A percentile compares a stretch with the other conserved stretches of the same genome.
These are phyloP conservation scores for Falco naumanni DNA, from an alignment of 2,797 vertebrate genomes.

Conservation along the genomic window DNA sequence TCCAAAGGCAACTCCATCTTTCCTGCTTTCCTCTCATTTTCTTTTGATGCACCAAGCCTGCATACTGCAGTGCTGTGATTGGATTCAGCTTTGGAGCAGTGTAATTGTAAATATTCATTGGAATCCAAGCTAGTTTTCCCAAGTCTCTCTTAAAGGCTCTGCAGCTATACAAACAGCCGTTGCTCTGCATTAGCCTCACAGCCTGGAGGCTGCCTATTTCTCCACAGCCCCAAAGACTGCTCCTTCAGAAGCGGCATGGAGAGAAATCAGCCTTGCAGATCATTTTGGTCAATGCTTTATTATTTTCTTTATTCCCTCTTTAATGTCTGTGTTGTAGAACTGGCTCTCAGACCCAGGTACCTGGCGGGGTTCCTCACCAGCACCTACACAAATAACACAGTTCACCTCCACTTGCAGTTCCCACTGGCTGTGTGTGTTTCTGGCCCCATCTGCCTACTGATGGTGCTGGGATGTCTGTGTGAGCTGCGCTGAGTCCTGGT, in stretches of 20 bases:
- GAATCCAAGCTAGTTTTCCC: conserved; percentile 75
- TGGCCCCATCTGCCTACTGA: background rate
- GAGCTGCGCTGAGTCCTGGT: background rate
- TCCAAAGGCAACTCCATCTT: conserved; percentile 77
- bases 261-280: conserved; percentile 49
- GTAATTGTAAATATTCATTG: conserved; percentile 82
- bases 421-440: background rate
- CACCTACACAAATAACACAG: background rate
- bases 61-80: conserved; percentile 73
- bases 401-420: background rate
- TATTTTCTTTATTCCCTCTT: conserved; percentile 62
- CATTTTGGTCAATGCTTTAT: conserved; percentile 44
- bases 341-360: background rate
- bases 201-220: conserved; percentile 68
- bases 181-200: conserved; percentile 52
- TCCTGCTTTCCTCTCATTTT: conserved; percentile 74
- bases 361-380: background rate
- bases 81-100: conserved; percentile 71
- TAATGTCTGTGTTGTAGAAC: conserved; percentile 16
- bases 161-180: conserved; percentile 76
- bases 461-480: background rate
- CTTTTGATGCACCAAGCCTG: conserved; percentile 77
- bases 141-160: conserved; percentile 72
- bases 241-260: conserved; percentile 42
- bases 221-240: conserved; percentile 53